Percentiles rank a stretch among this genome's conserved stretches.
Evolutionary conservation across 2,888 invertebrate genomes (phyloP).

Genomic region (Lampropteryx suffumata): DNA sequence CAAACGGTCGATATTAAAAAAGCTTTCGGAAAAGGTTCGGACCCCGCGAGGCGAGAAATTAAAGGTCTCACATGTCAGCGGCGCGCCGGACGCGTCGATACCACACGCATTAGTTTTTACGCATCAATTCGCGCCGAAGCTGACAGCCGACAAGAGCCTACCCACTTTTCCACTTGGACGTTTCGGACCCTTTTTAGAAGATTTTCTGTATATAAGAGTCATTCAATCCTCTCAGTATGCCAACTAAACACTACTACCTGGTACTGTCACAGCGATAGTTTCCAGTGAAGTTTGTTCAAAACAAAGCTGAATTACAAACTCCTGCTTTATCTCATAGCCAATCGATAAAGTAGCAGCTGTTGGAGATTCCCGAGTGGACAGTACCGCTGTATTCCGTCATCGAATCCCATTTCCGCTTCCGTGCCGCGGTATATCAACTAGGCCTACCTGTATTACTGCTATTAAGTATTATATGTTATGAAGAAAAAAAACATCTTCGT

Average conservation of each 20-base stretch:
- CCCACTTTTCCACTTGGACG: constrained; percentile 17
- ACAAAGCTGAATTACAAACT: constrained; percentile 5
- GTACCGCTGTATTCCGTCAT: background rate
- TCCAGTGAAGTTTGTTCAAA: constrained; percentile 7
- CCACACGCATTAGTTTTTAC: constrained; percentile 51
- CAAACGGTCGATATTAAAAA: constrained; percentile 55
- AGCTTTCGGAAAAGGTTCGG: constrained; percentile 41
- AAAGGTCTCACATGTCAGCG: constrained; percentile 50
- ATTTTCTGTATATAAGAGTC: constrained; percentile 7
- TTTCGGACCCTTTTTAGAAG: constrained; percentile 6
- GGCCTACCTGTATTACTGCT: too few species aligned
- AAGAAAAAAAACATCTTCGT: too few species aligned
- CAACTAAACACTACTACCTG: constrained; percentile 6
- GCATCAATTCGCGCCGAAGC: constrained; percentile 35
- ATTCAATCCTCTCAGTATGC: constrained; percentile 7
- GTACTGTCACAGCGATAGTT: background rate
- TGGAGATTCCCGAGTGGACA: background rate
- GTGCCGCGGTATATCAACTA: background rate
- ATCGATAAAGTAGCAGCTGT: constrained; percentile 8
- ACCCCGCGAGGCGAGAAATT: constrained; percentile 63
- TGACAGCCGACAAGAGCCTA: constrained; percentile 19
- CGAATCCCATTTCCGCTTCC: too few species aligned
- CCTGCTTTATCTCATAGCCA: constrained; percentile 1
- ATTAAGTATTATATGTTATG: too few species aligned
- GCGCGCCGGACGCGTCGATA: constrained; percentile 32